Evolutionary conservation across 2,888 invertebrate genomes (phyloP), one percentile per base, ranked within the genome.

Genomic region (Stictocephala bisonia): DNA sequence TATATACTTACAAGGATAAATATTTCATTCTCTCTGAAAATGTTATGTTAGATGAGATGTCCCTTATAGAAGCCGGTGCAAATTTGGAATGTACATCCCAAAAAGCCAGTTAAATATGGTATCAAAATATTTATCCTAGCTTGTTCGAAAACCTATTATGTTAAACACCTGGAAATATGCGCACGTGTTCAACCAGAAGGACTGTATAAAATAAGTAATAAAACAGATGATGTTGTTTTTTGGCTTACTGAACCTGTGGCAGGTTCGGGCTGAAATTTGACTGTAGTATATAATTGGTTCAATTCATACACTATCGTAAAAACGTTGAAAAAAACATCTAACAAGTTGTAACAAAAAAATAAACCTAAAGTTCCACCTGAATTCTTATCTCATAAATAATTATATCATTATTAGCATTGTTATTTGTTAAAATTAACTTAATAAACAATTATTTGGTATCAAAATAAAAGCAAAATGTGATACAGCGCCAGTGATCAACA

Each of bases 201-300:
- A 22, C 66, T 44, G 7, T 66, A 20, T 26, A 22, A 35, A 44
- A 41, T 44, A 18, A 68, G 68, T 44, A 68, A 68, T 27, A 51
- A 68, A 22, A 51, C 68, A 7, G 68, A 68, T 68, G 68, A 68
- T 50, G 51, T 68, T 68, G 18, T 68, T 29, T 51, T 51, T 2
- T 35, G 31, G 48, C 22, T 68, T 27, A 27, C 51, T 18, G 51
- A 68, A 11, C 68, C 51, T 29, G 40, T 66, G 24, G 44, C 15
- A 41, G 66, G 66, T 22, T 40, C 20, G 4, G 44, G 40, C 11
- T 15, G 22, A 24, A 66, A 66, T 66, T 18, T 66, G 41, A 66
- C 66, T 15, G n/a, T 60, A 13, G 60, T 31, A n/a, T n/a, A n/a
- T n/a, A n/a, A n/a, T n/a, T n/a, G n/a, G n/a, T n/a, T n/a, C 35